These are phyloP conservation scores for Coboldia fuscipes DNA, from an alignment of 1,140 invertebrate species.

Conservation along the genomic window DNA sequence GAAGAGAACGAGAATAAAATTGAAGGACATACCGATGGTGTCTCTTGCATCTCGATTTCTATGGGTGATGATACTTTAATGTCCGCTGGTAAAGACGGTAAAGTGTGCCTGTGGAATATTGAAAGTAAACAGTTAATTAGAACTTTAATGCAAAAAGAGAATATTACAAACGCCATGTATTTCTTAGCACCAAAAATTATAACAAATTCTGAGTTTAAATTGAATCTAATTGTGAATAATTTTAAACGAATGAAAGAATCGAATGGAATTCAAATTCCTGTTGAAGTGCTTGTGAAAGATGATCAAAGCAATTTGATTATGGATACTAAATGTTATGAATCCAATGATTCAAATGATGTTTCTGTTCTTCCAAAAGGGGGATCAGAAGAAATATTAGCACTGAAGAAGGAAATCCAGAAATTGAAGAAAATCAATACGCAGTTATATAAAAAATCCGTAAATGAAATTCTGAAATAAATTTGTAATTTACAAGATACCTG, in stretches of 20 bases:
- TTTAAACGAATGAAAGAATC: constrained; percentile 15
- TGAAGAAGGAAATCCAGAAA: constrained; percentile 19
- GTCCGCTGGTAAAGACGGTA: constrained; percentile 50
- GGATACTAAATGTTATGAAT: neutral
- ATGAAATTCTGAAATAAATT: constrained; percentile 13
- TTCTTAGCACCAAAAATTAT: constrained; percentile 24
- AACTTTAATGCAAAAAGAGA: constrained; percentile 44
- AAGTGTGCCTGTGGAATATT: constrained; percentile 61
- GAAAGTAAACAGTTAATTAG: constrained; percentile 43
- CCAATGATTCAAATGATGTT: constrained; percentile 1
- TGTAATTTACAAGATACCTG: too few species aligned
- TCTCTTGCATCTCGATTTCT: constrained; percentile 49
- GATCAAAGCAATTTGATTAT: constrained; percentile 2
- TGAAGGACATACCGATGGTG: constrained; percentile 36
- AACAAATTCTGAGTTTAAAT: constrained; percentile 19
- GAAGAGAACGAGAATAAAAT: constrained; percentile 19
- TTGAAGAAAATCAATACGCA: constrained; percentile 25
- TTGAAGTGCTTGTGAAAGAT: constrained; percentile 11
- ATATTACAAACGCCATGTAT: constrained; percentile 46
- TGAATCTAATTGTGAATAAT: constrained; percentile 20
- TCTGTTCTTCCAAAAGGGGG: too few species aligned
- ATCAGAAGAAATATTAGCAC: constrained; percentile 13
- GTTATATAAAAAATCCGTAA: constrained; percentile 25
- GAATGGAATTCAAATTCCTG: constrained; percentile 10
- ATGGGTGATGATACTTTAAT: constrained; percentile 40